These are phyloP conservation scores for Xanthia togata DNA, from an alignment of 2,888 invertebrate species.

Conservation along the genomic window DNA sequence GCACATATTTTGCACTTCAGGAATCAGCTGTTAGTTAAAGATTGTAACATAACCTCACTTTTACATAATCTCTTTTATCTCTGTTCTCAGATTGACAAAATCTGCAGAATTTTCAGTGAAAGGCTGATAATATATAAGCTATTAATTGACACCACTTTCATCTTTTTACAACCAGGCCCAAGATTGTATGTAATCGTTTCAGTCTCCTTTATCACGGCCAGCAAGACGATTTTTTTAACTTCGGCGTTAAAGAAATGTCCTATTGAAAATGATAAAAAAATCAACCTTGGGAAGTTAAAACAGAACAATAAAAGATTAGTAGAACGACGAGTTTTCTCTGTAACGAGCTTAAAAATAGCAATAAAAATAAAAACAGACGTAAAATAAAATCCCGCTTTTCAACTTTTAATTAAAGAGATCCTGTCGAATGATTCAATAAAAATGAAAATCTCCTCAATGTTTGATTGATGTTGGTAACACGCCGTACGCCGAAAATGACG, in stretches of 20 bases:
- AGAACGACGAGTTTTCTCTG: neutral
- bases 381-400: conserved; percentile 1
- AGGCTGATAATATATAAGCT: no score
- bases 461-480: conserved; percentile 31
- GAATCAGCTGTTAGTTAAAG: no score
- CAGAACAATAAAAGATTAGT: neutral
- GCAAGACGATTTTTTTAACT: neutral
- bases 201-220: neutral
- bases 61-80: no score
- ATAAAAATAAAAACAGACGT: conserved; percentile 20
- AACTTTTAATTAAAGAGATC: conserved; percentile 35
- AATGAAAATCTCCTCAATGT: conserved; percentile 1
- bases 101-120: no score
- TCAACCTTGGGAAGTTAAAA: neutral
- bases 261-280: neutral
- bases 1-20: no score
- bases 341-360: conserved; percentile 29
- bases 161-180: no score
- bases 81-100: no score
- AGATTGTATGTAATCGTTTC: no score
- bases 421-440: neutral
- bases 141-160: no score
- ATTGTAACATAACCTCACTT: no score
- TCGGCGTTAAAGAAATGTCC: neutral
- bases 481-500: conserved; percentile 4